phyloP scores from a whole-genome alignment of 2,888 invertebrate genomes.

The Dorcus hopei region DNA sequence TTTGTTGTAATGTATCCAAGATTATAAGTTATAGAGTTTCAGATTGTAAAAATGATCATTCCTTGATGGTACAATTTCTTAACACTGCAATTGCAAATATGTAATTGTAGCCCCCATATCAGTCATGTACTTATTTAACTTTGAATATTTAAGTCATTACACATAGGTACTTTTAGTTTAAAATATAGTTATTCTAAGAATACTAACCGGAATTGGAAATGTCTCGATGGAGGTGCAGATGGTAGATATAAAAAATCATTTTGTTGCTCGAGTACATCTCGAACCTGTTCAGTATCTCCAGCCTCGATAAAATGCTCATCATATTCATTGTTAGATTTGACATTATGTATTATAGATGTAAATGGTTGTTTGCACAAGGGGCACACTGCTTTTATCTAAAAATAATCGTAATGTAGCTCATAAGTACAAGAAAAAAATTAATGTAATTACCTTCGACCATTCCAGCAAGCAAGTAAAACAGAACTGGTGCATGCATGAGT shows the following conservation, averaged over 20 bases:
- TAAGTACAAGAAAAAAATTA: neutral
- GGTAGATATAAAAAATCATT: constrained; percentile 36
- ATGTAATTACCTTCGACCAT: constrained; percentile 77
- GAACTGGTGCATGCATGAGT: constrained; percentile 90
- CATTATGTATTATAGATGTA: constrained; percentile 89
- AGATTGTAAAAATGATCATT: too few species aligned
- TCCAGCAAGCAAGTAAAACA: constrained; percentile 89
- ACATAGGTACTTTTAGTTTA: too few species aligned
- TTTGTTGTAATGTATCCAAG: too few species aligned
- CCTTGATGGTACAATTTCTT: too few species aligned
- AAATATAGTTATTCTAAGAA: too few species aligned
- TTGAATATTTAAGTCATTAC: too few species aligned
- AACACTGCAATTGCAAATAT: too few species aligned
- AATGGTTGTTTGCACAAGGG: constrained; percentile 92
- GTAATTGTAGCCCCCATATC: too few species aligned
- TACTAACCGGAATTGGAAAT: constrained; percentile 47
- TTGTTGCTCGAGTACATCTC: constrained; percentile 34
- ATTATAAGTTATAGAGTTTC: too few species aligned
- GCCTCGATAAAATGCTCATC: constrained; percentile 69
- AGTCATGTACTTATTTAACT: too few species aligned
- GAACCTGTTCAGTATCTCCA: constrained; percentile 33
- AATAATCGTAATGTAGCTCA: constrained; percentile 20
- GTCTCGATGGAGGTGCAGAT: constrained; percentile 33
- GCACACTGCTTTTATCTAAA: constrained; percentile 86
- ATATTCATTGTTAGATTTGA: constrained; percentile 81